Percentiles rank a stretch among this genome's conserved stretches.
These are phyloP conservation scores for Ctenomys sociabilis DNA, from an alignment of 2,113 vertebrate species.

Conservation along the genomic window DNA sequence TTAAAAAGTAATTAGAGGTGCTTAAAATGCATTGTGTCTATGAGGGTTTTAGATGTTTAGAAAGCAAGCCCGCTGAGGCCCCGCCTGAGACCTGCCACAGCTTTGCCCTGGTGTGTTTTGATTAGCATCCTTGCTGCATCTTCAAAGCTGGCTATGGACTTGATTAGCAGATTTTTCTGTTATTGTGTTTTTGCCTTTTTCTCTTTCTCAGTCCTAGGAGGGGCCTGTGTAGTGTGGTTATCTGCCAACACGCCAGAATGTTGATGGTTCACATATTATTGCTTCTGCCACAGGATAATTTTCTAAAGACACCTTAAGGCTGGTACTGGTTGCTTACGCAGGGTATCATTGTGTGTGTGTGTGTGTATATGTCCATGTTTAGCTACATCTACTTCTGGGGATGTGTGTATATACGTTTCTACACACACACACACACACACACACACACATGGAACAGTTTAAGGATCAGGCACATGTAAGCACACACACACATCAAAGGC, in stretches of 20 bases:
- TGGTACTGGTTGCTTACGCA: slow-evolving; percentile 61
- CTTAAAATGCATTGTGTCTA: slow-evolving; percentile 30
- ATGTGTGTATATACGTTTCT: slow-evolving; percentile 29
- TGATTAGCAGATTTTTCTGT: slow-evolving; percentile 69
- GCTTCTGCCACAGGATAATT: slow-evolving; percentile 66
- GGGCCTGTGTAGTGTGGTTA: slow-evolving; percentile 36
- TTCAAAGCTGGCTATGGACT: slow-evolving; percentile 63
- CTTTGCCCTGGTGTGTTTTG: slow-evolving; percentile 70
- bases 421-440: slow-evolving; percentile 37
- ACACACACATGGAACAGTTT: slow-evolving; percentile 74
- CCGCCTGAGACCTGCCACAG: slow-evolving; percentile 62
- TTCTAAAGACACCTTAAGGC: slow-evolving; percentile 68
- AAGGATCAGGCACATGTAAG: slow-evolving; percentile 64
- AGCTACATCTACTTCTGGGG: slow-evolving; percentile 65
- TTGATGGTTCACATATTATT: slow-evolving; percentile 66
- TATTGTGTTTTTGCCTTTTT: slow-evolving; percentile 64
- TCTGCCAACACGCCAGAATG: slow-evolving; percentile 68
- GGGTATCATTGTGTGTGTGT: slow-evolving; percentile 60
- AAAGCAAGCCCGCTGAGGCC: slow-evolving; percentile 32
- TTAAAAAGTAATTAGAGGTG: slow-evolving; percentile 61
- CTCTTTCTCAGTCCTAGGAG: slow-evolving; percentile 61
- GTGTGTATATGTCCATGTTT: slow-evolving; percentile 39
- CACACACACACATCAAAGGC: slow-evolving; percentile 67
- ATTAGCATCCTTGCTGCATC: slow-evolving; percentile 69
- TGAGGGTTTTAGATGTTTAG: slow-evolving; percentile 58